These are phyloP conservation scores for Hylyphantes graminicola DNA, from an alignment of 1,140 invertebrate species.

Conservation along the genomic window DNA sequence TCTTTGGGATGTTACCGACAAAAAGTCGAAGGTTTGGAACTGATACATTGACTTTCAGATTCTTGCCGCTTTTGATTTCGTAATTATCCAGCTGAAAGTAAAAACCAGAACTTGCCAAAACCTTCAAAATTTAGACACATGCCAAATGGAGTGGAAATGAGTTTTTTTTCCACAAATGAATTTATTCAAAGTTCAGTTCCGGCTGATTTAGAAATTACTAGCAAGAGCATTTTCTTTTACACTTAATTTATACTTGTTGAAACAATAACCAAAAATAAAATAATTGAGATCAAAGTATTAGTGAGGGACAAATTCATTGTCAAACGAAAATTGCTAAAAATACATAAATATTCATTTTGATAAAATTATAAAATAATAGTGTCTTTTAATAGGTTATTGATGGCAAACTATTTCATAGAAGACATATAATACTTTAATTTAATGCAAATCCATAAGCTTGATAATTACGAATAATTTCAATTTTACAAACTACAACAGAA, in stretches of 20 bases:
- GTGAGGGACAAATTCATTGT: no score
- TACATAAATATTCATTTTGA: background rate
- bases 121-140: slow-evolving; percentile 52
- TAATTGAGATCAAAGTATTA: background rate
- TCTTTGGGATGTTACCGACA: slow-evolving; percentile 99
- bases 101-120: slow-evolving; percentile 56
- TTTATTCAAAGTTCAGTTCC: slow-evolving; percentile 34
- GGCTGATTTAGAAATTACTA: slow-evolving; percentile 38
- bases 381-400: no score
- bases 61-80: slow-evolving; percentile 99
- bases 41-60: slow-evolving; percentile 99
- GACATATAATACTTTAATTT: no score
- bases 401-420: no score
- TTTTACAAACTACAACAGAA: no score
- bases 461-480: no score
- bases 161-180: slow-evolving; percentile 44
- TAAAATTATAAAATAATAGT: no score
- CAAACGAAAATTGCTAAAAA: background rate
- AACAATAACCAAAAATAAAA: background rate
- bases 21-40: slow-evolving; percentile 99
- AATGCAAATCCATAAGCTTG: no score
- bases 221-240: slow-evolving; percentile 30
- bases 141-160: slow-evolving; percentile 29
- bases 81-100: slow-evolving; percentile 70
- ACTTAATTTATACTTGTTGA: background rate